Evolutionary conservation across 53 echinoderm and acorn worm species (phyloP).

Genomic region (Arbacia lixula): DNA sequence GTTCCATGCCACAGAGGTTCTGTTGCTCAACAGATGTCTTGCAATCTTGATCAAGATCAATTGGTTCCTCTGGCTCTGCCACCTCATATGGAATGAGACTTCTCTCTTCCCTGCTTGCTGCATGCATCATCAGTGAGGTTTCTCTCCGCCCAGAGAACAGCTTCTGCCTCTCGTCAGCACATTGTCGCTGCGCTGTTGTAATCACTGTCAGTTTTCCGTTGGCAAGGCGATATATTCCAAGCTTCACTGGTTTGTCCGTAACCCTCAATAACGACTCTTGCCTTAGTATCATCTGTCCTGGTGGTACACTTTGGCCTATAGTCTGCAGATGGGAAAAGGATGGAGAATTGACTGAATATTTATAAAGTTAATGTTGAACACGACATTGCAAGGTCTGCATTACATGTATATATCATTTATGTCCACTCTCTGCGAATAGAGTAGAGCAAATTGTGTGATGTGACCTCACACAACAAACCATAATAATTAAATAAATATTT

Average conservation of each 20-base stretch:
- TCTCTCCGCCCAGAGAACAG: not conserved
- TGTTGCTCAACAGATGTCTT: too few species aligned
- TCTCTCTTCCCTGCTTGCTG: not conserved
- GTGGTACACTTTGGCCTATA: not conserved
- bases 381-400: not conserved
- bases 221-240: slow-evolving; percentile 33
- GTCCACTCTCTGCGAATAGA: too few species aligned
- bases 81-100: not conserved
- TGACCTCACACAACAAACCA: too few species aligned
- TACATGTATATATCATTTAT: too few species aligned
- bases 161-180: not conserved
- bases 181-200: not conserved
- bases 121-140: not conserved
- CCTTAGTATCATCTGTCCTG: not conserved
- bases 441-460: too few species aligned
- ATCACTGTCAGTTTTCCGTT: slow-evolving; percentile 21
- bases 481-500: too few species aligned
- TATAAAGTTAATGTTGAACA: not conserved
- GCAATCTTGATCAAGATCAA: not conserved
- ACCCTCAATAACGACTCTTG: too few species aligned
- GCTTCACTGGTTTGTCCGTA: slow-evolving; percentile 2
- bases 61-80: not conserved
- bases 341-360: not conserved
- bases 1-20: too few species aligned
- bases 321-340: not conserved